Conservation (phyloP, 2,888 invertebrate genomes). For the Chrysolina americana region DNA sequence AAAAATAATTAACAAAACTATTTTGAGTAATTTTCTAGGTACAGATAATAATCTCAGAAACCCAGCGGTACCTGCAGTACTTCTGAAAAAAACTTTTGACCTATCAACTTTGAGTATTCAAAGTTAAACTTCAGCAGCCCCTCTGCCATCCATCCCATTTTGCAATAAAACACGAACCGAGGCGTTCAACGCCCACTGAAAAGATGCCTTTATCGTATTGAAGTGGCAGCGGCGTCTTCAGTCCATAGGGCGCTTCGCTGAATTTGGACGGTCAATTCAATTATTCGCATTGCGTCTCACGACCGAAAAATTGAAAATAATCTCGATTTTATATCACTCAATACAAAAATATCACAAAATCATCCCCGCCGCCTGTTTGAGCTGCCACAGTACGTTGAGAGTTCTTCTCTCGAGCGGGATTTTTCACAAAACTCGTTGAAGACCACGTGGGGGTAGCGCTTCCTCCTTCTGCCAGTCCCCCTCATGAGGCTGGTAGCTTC, state of each 20-base stretch:
- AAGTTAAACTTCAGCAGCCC: too few relatives aligned
- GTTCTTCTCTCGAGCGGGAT: conserved; percentile 61
- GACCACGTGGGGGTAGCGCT: conserved; percentile 59
- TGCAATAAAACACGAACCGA: too few relatives aligned
- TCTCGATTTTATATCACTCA: conserved; percentile 1
- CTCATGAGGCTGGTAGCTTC: conserved; percentile 56
- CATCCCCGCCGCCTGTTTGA: conserved; percentile 39
- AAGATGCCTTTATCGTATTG: not conserved
- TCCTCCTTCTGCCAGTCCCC: conserved; percentile 46
- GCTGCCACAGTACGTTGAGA: conserved; percentile 62
- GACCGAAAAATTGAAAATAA: conserved; percentile 11
- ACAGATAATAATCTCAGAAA: too few relatives aligned
- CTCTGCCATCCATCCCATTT: too few relatives aligned
- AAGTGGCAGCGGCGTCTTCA: not conserved
- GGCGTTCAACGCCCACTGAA: not conserved
- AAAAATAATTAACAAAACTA: too few relatives aligned
- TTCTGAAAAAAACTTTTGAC: too few relatives aligned
- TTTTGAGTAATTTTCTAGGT: too few relatives aligned
- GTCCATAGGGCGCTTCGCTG: too few relatives aligned
- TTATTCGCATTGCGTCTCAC: not conserved
- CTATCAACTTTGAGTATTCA: too few relatives aligned
- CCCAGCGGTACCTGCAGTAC: too few relatives aligned
- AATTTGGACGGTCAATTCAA: too few relatives aligned
- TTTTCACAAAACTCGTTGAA: conserved; percentile 65
- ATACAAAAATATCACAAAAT: conserved; percentile 32